These are phyloP conservation scores for Eueides isabella DNA, from an alignment of 1,140 invertebrate species.

Conservation along the genomic window DNA sequence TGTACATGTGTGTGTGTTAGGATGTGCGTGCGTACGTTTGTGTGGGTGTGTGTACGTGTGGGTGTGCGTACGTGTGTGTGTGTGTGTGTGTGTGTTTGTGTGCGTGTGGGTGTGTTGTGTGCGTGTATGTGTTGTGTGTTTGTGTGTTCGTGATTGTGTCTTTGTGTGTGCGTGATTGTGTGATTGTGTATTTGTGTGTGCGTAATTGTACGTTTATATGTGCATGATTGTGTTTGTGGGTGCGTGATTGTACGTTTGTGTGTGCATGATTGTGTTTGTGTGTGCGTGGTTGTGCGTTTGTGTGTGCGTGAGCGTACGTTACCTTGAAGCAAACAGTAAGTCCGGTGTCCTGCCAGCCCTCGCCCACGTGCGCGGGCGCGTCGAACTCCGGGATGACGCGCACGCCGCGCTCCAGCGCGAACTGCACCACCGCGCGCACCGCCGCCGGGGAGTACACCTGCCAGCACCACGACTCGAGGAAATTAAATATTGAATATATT, in stretches of 20 bases:
- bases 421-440: constrained; percentile 86
- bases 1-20: no score
- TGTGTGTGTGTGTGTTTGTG: background rate
- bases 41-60: background rate
- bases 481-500: background rate
- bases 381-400: constrained; percentile 93
- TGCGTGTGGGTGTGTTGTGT: no score
- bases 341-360: constrained; percentile 91
- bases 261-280: no score
- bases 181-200: no score
- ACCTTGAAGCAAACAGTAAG: constrained; percentile 86
- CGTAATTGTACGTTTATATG: no score
- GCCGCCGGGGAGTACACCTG: constrained; percentile 82
- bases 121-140: no score
- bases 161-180: background rate
- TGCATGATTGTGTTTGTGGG: no score
- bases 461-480: no score
- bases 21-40: no score
- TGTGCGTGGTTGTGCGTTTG: background rate
- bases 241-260: no score
- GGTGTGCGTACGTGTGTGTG: background rate
- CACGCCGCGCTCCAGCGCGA: constrained; percentile 88
- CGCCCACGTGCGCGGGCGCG: constrained; percentile 93
- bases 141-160: background rate
- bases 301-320: background rate